phyloP scores from a whole-genome alignment of 2,113 vertebrate species.

The Pteruthius melanotis region DNA sequence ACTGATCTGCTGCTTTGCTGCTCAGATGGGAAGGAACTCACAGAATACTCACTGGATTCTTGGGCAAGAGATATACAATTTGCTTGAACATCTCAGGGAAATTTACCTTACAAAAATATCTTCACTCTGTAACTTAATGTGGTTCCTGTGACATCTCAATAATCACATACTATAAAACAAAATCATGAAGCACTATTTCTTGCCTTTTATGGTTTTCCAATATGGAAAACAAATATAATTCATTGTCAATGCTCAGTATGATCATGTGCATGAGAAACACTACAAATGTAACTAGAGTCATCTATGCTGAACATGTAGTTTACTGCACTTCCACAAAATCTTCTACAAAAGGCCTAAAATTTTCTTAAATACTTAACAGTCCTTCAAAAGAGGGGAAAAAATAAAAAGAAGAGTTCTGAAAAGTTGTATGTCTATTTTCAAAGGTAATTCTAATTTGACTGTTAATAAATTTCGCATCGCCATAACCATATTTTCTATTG shows the following conservation, averaged over 20 bases:
- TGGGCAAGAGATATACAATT: not conserved
- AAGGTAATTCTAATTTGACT: not conserved
- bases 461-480: not conserved
- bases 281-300: not conserved
- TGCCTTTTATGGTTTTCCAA: not conserved
- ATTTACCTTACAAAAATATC: not conserved
- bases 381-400: not conserved
- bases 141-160: not conserved
- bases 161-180: not conserved
- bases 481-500: not conserved
- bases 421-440: not conserved
- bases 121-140: not conserved
- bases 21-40: not conserved
- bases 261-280: not conserved
- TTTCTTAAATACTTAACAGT: not conserved
- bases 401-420: not conserved
- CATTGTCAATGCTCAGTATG: not conserved
- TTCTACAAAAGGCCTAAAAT: not conserved
- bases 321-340: not conserved
- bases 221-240: not conserved
- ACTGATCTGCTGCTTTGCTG: not conserved
- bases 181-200: not conserved
- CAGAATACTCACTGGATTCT: not conserved
- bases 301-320: not conserved
- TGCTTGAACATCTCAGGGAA: not conserved